Percentiles rank a stretch among this genome's conserved stretches.
Evolutionary conservation across 2,888 invertebrate genomes (phyloP).

Genomic region (Leptopilina myrica): DNA sequence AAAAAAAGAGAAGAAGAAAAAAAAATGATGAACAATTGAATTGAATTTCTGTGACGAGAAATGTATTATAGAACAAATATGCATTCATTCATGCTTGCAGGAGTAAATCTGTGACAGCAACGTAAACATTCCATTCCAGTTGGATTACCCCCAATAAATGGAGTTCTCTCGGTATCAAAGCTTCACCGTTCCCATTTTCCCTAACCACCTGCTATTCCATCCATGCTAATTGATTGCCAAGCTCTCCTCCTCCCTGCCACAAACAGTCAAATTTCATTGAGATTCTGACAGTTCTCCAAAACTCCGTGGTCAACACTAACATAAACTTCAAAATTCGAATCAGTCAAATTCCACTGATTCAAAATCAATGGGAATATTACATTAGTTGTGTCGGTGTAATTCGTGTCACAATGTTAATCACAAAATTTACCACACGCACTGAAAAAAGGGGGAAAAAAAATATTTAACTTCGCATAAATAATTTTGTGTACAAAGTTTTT

Average conservation of each 20-base stretch:
- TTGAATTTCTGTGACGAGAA: constrained; percentile 1
- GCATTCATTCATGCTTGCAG: constrained; percentile 12
- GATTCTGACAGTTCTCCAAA: constrained; percentile 17
- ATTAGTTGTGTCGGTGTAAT: too few relatives aligned
- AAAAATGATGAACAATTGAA: background rate
- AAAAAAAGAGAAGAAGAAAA: background rate
- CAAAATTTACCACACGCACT: too few relatives aligned
- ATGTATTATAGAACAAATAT: background rate
- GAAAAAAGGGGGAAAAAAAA: too few relatives aligned
- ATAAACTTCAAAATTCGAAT: too few relatives aligned
- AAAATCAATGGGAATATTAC: too few relatives aligned
- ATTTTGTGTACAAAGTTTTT: too few relatives aligned
- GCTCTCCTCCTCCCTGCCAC: constrained; percentile 23
- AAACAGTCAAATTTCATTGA: constrained; percentile 28
- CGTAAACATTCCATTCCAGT: constrained; percentile 32
- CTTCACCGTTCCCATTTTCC: constrained; percentile 19
- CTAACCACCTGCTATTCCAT: constrained; percentile 28
- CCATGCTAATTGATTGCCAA: constrained; percentile 13
- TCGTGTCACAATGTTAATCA: too few relatives aligned
- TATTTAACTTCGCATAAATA: too few relatives aligned
- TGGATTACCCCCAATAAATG: constrained; percentile 21
- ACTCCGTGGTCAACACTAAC: background rate
- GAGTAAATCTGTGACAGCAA: constrained; percentile 20
- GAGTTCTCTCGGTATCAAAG: constrained; percentile 33
- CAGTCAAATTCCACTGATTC: too few relatives aligned